phyloP scores from a whole-genome alignment of 1,140 invertebrate species.

The Hyphantria cunea region DNA sequence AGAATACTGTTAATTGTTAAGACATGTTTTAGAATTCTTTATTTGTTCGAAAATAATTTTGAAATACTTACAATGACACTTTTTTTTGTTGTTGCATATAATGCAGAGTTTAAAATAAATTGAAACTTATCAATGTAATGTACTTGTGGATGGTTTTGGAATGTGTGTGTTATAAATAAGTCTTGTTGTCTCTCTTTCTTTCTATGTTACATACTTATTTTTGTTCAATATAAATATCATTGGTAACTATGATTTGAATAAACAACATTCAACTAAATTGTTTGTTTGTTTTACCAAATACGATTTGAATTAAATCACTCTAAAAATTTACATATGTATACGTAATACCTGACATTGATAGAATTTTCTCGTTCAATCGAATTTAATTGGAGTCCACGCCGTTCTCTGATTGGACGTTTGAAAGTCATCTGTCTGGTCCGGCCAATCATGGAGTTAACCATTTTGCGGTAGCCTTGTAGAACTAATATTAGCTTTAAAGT shows the following conservation, averaged over 20 bases:
- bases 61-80: neutral
- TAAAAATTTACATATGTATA: constrained; percentile 26
- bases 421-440: constrained; percentile 9
- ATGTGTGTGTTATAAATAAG: too few species aligned
- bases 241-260: too few species aligned
- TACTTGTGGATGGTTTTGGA: too few species aligned
- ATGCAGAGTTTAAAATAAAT: too few species aligned
- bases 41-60: neutral
- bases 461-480: constrained; percentile 19
- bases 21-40: neutral
- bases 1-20: constrained; percentile 8
- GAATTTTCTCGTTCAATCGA: constrained; percentile 27
- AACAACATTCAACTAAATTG: constrained; percentile 4
- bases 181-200: too few species aligned
- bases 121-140: too few species aligned
- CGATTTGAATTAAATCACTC: constrained; percentile 19
- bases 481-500: constrained; percentile 29
- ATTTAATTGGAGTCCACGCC: constrained; percentile 27
- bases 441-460: constrained; percentile 17
- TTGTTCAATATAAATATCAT: too few species aligned
- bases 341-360: constrained; percentile 13
- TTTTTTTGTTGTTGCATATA: too few species aligned
- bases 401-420: constrained; percentile 28
- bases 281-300: constrained; percentile 10
- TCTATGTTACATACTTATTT: too few species aligned